Evolutionary conservation across 2,113 vertebrate species (phyloP), one percentile per base, ranked within the genome.

Genomic region (Merops nubicus): DNA sequence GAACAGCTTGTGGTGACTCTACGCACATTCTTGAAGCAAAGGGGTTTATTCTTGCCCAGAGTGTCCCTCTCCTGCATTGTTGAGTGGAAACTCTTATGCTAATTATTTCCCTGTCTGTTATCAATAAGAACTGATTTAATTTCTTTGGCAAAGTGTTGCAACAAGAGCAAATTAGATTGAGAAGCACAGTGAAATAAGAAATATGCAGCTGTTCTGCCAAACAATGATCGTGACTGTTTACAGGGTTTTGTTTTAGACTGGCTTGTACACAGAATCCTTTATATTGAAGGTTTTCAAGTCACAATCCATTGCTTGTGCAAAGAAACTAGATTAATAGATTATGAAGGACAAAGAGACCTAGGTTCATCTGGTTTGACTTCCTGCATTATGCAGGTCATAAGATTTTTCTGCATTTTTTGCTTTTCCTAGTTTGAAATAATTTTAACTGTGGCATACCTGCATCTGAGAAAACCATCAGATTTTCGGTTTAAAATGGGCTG

Each of bases 101-200:
- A 92, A 93, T 94, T 84, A 90, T 96, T 84, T 84, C 91, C 38
- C 80, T 95, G 93, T 72, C 88, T 95, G 85, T 94, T 92, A 96
- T 91, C 96, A 95, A 84, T 96, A 96, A 96, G 91, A 88, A 88
- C 68, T 65, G 88, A 88, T 91, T 96, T 94, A 94, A 96, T 96
- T 96, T 95, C 64, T 95, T 95, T 93, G 93, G 91, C 88, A 65
- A 84, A 94, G 92, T 95, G 85, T 94, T 92, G 80, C 83, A 93
- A 91, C 56, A 86, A 92, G 89, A 93, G 69, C 82, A 95, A 94
- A 89, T 95, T 89, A 88, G 95, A 94, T 93, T 68, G 96, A 88
- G 88, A 88, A 84, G 91, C 88, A 38, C 91, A 95, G 60, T 48
- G 80, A 95, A 97, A 92, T 92, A 89, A 92, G 92, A 97, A 96